Percentiles rank a stretch among this genome's conserved stretches.
Conservation (phyloP, 1,140 invertebrate species). For the Papilio polyxenes region DNA sequence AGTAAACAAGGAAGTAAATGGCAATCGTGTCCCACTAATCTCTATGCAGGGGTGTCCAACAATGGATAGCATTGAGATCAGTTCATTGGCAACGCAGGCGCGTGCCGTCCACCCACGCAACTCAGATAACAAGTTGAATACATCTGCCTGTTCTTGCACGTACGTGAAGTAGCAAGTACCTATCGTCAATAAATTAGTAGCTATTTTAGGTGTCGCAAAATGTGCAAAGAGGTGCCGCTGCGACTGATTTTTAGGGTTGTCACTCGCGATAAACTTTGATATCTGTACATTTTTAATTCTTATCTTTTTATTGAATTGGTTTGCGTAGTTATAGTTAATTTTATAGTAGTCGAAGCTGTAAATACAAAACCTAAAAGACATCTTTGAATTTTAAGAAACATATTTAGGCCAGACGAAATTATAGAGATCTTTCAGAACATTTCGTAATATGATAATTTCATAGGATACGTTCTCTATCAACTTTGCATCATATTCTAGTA, state of each 20-base stretch:
- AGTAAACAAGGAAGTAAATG: constrained; percentile 71
- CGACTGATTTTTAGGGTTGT: constrained; percentile 20
- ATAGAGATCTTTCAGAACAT: too few relatives aligned
- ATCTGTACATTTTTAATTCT: background rate
- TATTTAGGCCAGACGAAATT: too few relatives aligned
- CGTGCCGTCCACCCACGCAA: constrained; percentile 74
- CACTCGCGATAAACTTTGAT: background rate
- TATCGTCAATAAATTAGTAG: constrained; percentile 43
- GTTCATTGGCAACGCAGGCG: constrained; percentile 68
- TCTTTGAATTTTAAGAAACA: background rate
- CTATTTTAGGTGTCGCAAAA: constrained; percentile 29
- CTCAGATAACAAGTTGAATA: constrained; percentile 74
- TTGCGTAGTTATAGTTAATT: background rate
- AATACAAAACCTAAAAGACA: background rate
- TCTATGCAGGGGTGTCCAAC: constrained; percentile 65
- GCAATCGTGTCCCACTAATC: constrained; percentile 55
- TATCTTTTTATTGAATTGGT: background rate
- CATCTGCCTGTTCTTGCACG: constrained; percentile 74
- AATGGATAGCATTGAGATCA: constrained; percentile 70
- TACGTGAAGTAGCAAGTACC: constrained; percentile 57
- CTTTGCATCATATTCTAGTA: too few relatives aligned
- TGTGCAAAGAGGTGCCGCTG: constrained; percentile 5
- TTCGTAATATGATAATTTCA: too few relatives aligned
- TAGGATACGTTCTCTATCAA: too few relatives aligned
- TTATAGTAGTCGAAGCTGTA: background rate